Base-by-base conservation (phyloP, 2,888 invertebrate genomes). In the Neria commutata region DNA sequence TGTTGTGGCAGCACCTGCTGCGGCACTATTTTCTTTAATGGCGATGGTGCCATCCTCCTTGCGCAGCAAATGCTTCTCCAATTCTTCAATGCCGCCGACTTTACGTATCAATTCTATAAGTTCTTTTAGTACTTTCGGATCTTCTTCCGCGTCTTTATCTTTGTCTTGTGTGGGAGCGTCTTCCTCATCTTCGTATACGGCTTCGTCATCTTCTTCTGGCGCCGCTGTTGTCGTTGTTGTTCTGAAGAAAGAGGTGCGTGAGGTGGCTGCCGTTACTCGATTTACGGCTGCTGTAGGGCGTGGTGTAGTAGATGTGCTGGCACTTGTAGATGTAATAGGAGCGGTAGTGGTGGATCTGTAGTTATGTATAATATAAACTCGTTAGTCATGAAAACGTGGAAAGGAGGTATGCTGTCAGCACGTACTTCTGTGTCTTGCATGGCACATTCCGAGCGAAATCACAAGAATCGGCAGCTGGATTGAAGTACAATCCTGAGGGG, bases 391-490 rank as follows among this genome's bases (percentile, higher is more conserved):
- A n/a, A n/a, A n/a, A n/a, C 11, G 29, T 29, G 29, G 29, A 6
- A 29, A 11, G 29, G 6, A 29, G 6, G 11, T 29, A 29, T 29
- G 10, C 4, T 8, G 6, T n/a, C 16, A 14, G n/a, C 6, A 37
- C 65, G 67, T 63, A 80, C 72, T 76, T 77, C 50, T 85, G 37
- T 19, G 84, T 89, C 70, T 91, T 91, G 79, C 92, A 94, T 25
- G 88, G 84, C 0, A 95, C 95, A 77, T 95, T 95, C 69, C 94
- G 88, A 0, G 93, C 88, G 77, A 95, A 95, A 81, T 95, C 95
- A 74, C 95, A 95, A 0, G 95, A 94, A 78, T 95, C 94, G 0
- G 94, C 92, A 0, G 89, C 90, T 72, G 94, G 94, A 83, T 95
- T 95, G 83, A 95, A 95, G 77, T 90, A 92, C 10, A 95, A 83